Percentiles rank a stretch among this genome's conserved stretches.
Conservation (phyloP, 2,888 invertebrate species). For the Drosophila siamana region DNA sequence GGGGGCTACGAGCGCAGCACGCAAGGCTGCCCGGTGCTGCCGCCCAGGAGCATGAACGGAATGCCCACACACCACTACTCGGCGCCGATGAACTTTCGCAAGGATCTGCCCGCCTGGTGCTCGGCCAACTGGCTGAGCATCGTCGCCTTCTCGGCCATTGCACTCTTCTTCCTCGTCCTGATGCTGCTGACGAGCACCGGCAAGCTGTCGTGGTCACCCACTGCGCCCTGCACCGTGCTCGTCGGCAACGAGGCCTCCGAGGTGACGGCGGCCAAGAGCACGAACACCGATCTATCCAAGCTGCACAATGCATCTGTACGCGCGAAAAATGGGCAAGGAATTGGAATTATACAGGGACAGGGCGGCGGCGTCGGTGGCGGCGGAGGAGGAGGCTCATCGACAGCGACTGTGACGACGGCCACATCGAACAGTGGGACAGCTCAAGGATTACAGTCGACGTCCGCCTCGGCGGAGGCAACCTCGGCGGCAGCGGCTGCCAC, state of each 20-base stretch:
- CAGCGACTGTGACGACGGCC: constrained; percentile 83
- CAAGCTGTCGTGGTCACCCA: constrained; percentile 93
- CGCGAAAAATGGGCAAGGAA: constrained; percentile 86
- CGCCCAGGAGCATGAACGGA: constrained; percentile 88
- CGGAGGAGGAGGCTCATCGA: constrained; percentile 86
- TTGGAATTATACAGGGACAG: constrained; percentile 86
- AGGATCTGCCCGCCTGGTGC: constrained; percentile 93
- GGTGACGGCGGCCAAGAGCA: constrained; percentile 89
- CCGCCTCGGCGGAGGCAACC: constrained; percentile 85
- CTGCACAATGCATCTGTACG: constrained; percentile 89
- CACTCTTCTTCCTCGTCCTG: constrained; percentile 92
- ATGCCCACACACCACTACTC: constrained; percentile 91
- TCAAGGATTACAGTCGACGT: constrained; percentile 86
- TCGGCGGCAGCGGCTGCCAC: constrained; percentile 90
- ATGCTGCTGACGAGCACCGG: constrained; percentile 95
- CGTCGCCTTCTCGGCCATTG: constrained; percentile 93
- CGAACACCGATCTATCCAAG: constrained; percentile 90
- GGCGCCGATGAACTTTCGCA: constrained; percentile 94
- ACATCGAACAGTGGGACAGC: constrained; percentile 85
- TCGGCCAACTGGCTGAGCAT: constrained; percentile 97
- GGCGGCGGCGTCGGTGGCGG: constrained; percentile 86
- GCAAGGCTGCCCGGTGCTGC: constrained; percentile 89
- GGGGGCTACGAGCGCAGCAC: constrained; percentile 87
- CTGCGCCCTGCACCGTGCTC: constrained; percentile 93
- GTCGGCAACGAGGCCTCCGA: constrained; percentile 92